Evolutionary conservation across 2,888 invertebrate genomes (phyloP).

Genomic region (Tortricodes alternella): DNA sequence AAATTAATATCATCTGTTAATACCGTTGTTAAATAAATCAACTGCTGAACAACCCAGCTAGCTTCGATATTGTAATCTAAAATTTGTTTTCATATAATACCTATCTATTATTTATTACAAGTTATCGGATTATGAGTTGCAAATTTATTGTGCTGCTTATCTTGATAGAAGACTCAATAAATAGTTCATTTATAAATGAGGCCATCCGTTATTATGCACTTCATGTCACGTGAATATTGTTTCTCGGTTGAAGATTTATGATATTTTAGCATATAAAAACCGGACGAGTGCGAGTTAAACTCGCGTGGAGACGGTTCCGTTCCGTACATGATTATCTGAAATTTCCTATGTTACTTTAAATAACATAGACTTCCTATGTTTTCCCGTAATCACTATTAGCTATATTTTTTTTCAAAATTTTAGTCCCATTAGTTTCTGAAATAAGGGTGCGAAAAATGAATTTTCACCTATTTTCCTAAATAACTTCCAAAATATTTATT

Average conservation of each 20-base stretch:
- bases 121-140: slow-evolving; percentile 53
- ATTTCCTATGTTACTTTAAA: no score
- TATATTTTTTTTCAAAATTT: no score
- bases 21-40: slow-evolving; percentile 13
- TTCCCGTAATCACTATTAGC: no score
- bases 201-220: slow-evolving; percentile 12
- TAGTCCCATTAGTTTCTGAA: no score
- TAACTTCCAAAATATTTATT: no score
- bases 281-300: no score
- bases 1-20: not conserved
- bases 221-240: not conserved
- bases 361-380: no score
- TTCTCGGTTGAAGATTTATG: slow-evolving; percentile 5
- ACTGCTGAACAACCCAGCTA: slow-evolving; percentile 8
- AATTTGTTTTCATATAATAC: slow-evolving; percentile 35
- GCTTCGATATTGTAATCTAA: slow-evolving; percentile 26
- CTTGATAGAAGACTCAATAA: slow-evolving; percentile 60
- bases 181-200: slow-evolving; percentile 34
- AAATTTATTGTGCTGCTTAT: slow-evolving; percentile 61
- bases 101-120: slow-evolving; percentile 33
- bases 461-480: no score
- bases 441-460: slow-evolving; percentile 1
- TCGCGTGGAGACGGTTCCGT: no score
- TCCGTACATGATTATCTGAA: no score
- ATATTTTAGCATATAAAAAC: not conserved